Evolutionary conservation across 2,888 invertebrate species (phyloP), one percentile per base, ranked within the genome.

Genomic region (Gastrophysa polygoni): DNA sequence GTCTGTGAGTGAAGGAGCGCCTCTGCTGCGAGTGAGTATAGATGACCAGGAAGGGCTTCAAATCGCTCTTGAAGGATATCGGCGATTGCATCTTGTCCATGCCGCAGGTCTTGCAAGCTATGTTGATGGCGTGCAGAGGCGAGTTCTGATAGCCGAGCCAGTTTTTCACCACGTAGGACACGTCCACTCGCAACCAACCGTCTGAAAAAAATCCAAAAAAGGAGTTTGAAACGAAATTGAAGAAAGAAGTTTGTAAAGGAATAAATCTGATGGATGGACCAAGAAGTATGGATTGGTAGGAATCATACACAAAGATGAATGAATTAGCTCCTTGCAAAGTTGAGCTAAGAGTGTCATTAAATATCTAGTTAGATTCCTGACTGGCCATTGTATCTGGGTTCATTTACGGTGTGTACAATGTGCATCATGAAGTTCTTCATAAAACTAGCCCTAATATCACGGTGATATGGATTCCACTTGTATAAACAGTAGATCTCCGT

Each of bases 121-220:
- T 88, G 68, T 91, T 91, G 61, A 93, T 84, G 34, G 89, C 87
- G 74, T 91, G 92, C 59, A 86, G 85, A 47, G 89, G 83, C 34
- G 89, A 83, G 72, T 89, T 86, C 60, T 85, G 83, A 47, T 86
- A 88, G 57, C 90, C 88, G 48, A 92, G 82, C 93, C 93, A 93
- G 57, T 90, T 89, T 62, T 88, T 85, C 7, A 91, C 88, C 0
- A 90, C 87, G 85, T 90, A 90, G 3, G 90, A 88, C 7, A 93
- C 87, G 74, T 93, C 91, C 56, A 92, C 88, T 71, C 91, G 87
- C 68, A 92, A 87, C 93, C 93, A 93, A 17, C 92, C 92, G 75
- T 90, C 92, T 89, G 80, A 34, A 82, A 75, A 38, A 57, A n/a
- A 14, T 47, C 34, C n/a, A 24, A 10, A 24, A 24, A 5, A 10